Evolutionary conservation across 2,888 invertebrate genomes (phyloP).

Genomic region (Nomada lathburiana): DNA sequence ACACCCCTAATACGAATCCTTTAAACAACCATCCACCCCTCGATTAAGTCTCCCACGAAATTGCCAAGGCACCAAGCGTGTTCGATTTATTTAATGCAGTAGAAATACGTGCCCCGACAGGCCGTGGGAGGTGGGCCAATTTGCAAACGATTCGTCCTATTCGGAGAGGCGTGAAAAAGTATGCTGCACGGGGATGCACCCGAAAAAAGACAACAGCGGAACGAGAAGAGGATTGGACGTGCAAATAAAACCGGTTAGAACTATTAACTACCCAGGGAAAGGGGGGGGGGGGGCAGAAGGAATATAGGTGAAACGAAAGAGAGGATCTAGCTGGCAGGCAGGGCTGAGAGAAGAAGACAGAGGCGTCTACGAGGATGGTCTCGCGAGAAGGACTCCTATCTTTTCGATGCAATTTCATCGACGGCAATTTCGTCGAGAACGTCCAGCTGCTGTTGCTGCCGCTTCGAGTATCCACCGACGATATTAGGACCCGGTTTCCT

Average conservation of each 20-base stretch:
- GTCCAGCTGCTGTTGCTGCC: slow-evolving; percentile 76
- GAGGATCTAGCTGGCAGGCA: neutral
- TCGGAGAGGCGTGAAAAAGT: slow-evolving; percentile 52
- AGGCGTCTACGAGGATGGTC: slow-evolving; percentile 15
- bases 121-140: slow-evolving; percentile 31
- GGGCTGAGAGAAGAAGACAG: neutral
- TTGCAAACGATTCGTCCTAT: slow-evolving; percentile 51
- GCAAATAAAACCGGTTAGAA: slow-evolving; percentile 56
- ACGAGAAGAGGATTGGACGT: slow-evolving; percentile 40
- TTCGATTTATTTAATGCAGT: neutral
- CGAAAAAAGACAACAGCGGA: slow-evolving; percentile 30
- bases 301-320: neutral
- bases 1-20: too few relatives aligned
- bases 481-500: slow-evolving; percentile 58
- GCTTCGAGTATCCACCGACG: slow-evolving; percentile 47
- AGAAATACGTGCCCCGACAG: neutral
- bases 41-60: too few relatives aligned
- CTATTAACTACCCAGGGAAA: slow-evolving; percentile 38
- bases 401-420: slow-evolving; percentile 70
- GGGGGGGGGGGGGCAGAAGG: neutral
- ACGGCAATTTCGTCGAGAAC: slow-evolving; percentile 74
- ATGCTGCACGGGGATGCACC: slow-evolving; percentile 20
- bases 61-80: neutral
- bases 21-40: too few relatives aligned
- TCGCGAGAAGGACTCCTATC: slow-evolving; percentile 50